phyloP scores from a whole-genome alignment of 1,140 invertebrate genomes.

The Macrocentrus cingulum region DNA sequence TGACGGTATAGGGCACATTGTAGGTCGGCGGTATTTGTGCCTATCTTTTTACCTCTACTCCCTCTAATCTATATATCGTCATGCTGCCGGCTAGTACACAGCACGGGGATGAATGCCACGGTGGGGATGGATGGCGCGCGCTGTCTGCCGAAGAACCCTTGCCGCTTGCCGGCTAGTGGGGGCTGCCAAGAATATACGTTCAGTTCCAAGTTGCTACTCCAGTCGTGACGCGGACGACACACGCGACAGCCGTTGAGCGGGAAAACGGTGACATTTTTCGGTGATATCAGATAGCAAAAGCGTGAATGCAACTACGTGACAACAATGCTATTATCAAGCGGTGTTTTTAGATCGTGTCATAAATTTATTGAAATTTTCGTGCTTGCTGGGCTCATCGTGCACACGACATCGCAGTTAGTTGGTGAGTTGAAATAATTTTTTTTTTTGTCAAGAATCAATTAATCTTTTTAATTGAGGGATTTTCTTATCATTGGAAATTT shows the following conservation, averaged over 20 bases:
- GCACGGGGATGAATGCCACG: conserved; percentile 13
- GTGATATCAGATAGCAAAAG: neutral
- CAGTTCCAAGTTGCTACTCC: conserved; percentile 44
- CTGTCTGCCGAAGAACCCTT: conserved; percentile 33
- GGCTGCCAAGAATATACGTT: conserved; percentile 43
- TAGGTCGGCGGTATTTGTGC: neutral
- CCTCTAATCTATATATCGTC: neutral
- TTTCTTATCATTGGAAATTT: too few species aligned
- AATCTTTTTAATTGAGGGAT: too few species aligned
- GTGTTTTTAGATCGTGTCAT: conserved; percentile 31
- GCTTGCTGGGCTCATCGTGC: conserved; percentile 34
- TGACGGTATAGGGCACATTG: too few species aligned
- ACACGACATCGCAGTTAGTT: conserved; percentile 38
- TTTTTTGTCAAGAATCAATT: too few species aligned
- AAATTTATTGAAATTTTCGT: conserved; percentile 37
- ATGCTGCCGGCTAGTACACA: neutral
- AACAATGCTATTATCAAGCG: conserved; percentile 13
- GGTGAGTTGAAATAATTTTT: conserved; percentile 38
- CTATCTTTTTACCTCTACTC: neutral
- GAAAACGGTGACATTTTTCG: neutral
- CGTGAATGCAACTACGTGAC: conserved; percentile 4
- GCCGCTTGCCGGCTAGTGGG: conserved; percentile 31
- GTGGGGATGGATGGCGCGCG: conserved; percentile 29
- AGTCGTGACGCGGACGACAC: conserved; percentile 53
- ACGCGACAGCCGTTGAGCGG: conserved; percentile 39